Percentiles rank a stretch among this genome's conserved stretches.
These are phyloP conservation scores for Zaprionus camerounensis DNA, from an alignment of 1,140 invertebrate genomes.

Conservation along the genomic window DNA sequence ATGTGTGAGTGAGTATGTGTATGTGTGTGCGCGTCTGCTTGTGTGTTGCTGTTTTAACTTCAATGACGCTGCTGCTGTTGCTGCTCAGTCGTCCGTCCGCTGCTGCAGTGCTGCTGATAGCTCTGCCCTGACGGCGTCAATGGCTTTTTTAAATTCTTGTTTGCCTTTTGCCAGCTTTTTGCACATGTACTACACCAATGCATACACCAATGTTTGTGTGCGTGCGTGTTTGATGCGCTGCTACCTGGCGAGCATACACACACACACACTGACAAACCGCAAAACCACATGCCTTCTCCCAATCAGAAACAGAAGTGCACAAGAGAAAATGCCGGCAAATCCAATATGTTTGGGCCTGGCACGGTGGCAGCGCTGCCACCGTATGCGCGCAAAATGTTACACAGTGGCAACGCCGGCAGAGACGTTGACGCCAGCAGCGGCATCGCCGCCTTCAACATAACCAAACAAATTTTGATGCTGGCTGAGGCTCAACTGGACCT, in stretches of 20 bases:
- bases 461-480: conserved; percentile 56
- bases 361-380: conserved; percentile 36
- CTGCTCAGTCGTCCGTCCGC: conserved; percentile 16
- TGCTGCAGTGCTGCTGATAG: conserved; percentile 33
- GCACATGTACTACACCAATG: conserved; percentile 13
- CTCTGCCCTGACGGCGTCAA: conserved; percentile 35
- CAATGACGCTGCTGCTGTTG: conserved; percentile 27
- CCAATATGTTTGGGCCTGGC: conserved; percentile 45
- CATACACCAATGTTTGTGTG: neutral
- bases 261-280: conserved; percentile 24
- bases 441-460: conserved; percentile 47
- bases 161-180: conserved; percentile 48
- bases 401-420: conserved; percentile 50
- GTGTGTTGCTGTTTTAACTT: conserved; percentile 34
- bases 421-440: conserved; percentile 52
- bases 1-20: conserved; percentile 4
- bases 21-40: conserved; percentile 14
- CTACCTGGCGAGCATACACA: conserved; percentile 38
- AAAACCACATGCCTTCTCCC: conserved; percentile 50
- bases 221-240: conserved; percentile 25
- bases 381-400: conserved; percentile 47
- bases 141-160: conserved; percentile 51
- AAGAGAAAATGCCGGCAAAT: conserved; percentile 53
- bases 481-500: conserved; percentile 3
- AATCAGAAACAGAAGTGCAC: conserved; percentile 47